Evolutionary conservation across 2,113 vertebrate genomes (phyloP).

Genomic region (Corvus moneduloides): DNA sequence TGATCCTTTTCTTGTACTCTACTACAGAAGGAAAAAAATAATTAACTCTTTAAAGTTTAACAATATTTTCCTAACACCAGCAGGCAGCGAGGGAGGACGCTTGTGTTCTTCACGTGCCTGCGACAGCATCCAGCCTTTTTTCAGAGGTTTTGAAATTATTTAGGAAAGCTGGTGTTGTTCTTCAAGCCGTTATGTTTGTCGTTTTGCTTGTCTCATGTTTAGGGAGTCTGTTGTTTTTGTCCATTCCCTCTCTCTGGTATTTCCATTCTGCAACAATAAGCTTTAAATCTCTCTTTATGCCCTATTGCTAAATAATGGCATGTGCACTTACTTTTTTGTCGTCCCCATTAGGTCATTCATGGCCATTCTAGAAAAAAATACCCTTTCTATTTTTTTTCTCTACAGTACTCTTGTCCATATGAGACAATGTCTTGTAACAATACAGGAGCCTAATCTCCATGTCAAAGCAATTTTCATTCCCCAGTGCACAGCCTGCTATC

Average conservation of each 20-base stretch:
- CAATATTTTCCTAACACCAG: slow-evolving; percentile 62
- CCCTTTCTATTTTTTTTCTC: slow-evolving; percentile 77
- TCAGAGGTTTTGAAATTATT: slow-evolving; percentile 31
- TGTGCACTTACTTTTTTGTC: slow-evolving; percentile 89
- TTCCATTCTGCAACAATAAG: slow-evolving; percentile 83
- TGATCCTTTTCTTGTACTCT: slow-evolving; percentile 76
- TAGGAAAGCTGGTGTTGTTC: slow-evolving; percentile 45
- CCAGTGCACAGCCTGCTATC: slow-evolving; percentile 93
- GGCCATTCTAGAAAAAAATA: slow-evolving; percentile 87
- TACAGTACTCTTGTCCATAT: slow-evolving; percentile 87
- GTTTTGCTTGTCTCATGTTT: slow-evolving; percentile 79
- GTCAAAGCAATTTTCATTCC: slow-evolving; percentile 99
- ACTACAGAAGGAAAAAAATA: slow-evolving; percentile 66
- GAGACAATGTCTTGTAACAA: slow-evolving; percentile 99
- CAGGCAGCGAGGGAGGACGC: neutral
- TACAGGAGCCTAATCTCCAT: slow-evolving; percentile 96
- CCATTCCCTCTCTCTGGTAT: slow-evolving; percentile 80
- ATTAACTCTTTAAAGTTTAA: slow-evolving; percentile 82
- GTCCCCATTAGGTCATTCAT: slow-evolving; percentile 91
- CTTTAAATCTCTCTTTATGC: slow-evolving; percentile 89
- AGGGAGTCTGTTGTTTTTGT: slow-evolving; percentile 79
- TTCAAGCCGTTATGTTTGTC: slow-evolving; percentile 67
- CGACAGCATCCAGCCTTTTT: slow-evolving; percentile 9
- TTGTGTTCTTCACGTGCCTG: slow-evolving; percentile 30
- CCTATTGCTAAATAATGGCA: slow-evolving; percentile 86